These are phyloP conservation scores for Megastigmus dorsalis DNA, from an alignment of 2,888 invertebrate genomes.

Conservation along the genomic window DNA sequence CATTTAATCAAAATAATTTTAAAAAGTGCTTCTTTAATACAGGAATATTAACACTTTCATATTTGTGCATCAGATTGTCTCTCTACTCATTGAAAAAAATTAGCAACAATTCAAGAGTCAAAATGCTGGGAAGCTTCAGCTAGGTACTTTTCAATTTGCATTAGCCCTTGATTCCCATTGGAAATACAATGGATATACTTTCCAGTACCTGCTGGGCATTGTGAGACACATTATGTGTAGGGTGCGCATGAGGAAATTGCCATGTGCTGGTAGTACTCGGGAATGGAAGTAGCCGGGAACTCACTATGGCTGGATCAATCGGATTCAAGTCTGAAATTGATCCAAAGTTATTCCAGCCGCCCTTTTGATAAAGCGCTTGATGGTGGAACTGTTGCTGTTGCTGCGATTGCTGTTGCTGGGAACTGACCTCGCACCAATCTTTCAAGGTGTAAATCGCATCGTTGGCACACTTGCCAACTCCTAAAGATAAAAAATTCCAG, in stretches of 20 bases:
- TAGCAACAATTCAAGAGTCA: too few species aligned
- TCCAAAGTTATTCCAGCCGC: slow-evolving; percentile 72
- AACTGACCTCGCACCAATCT: slow-evolving; percentile 75
- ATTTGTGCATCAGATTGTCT: too few species aligned
- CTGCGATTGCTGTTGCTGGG: slow-evolving; percentile 69
- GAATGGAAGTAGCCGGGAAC: slow-evolving; percentile 78
- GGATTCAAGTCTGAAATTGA: slow-evolving; percentile 89
- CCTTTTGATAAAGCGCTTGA: slow-evolving; percentile 70
- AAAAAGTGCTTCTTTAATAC: too few species aligned
- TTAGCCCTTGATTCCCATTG: slow-evolving; percentile 15
- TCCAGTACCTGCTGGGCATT: slow-evolving; percentile 70
- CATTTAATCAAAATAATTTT: too few species aligned
- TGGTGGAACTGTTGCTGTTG: slow-evolving; percentile 74
- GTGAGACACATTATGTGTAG: slow-evolving; percentile 69
- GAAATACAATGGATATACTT: slow-evolving; percentile 15
- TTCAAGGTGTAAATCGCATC: slow-evolving; percentile 73
- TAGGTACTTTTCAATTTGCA: slow-evolving; percentile 13
- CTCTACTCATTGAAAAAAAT: too few species aligned
- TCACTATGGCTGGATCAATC: slow-evolving; percentile 94
- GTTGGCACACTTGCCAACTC: slow-evolving; percentile 68
- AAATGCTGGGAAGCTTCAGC: not conserved
- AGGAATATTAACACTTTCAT: not conserved
- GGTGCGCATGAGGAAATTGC: slow-evolving; percentile 72
- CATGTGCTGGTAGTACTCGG: slow-evolving; percentile 70
- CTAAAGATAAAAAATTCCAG: too few species aligned